Evolutionary conservation across 2,113 vertebrate species (phyloP).

Genomic region (Anseranas semipalmata): DNA sequence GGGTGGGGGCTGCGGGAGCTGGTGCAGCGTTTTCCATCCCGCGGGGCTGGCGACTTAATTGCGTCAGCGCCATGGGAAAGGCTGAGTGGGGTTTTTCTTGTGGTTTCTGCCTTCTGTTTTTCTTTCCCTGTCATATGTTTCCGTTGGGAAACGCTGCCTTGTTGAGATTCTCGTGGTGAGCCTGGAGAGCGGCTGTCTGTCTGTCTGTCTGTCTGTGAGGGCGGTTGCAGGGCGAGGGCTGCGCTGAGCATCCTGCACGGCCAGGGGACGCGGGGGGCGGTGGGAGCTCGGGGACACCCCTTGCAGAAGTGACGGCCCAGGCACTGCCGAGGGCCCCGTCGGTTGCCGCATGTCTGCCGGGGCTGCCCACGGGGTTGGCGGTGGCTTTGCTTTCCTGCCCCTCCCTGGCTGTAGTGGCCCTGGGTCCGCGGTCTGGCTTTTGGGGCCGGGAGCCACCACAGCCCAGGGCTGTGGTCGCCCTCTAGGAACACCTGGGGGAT

Average conservation of each 20-base stretch:
- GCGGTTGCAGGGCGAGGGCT: neutral
- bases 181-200: neutral
- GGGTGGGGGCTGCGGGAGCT: neutral
- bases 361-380: neutral
- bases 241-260: neutral
- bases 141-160: neutral
- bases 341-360: too few relatives aligned
- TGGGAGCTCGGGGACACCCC: neutral
- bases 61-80: constrained; percentile 44
- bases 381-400: neutral
- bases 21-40: neutral
- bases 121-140: neutral
- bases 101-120: constrained; percentile 43
- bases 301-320: neutral
- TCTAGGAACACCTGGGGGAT: neutral
- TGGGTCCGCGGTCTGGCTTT: too few relatives aligned
- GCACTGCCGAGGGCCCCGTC: too few relatives aligned
- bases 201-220: neutral
- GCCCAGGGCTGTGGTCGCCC: neutral
- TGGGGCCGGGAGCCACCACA: rapidly evolving
- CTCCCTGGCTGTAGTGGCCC: rapidly evolving
- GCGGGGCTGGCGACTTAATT: neutral
- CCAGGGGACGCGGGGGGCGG: rapidly evolving
- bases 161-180: neutral
- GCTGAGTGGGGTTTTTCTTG: constrained; percentile 58